Percentiles rank a stretch among this genome's conserved stretches.
Conservation (phyloP, 2,888 invertebrate species). For the Tribolium freemani region DNA sequence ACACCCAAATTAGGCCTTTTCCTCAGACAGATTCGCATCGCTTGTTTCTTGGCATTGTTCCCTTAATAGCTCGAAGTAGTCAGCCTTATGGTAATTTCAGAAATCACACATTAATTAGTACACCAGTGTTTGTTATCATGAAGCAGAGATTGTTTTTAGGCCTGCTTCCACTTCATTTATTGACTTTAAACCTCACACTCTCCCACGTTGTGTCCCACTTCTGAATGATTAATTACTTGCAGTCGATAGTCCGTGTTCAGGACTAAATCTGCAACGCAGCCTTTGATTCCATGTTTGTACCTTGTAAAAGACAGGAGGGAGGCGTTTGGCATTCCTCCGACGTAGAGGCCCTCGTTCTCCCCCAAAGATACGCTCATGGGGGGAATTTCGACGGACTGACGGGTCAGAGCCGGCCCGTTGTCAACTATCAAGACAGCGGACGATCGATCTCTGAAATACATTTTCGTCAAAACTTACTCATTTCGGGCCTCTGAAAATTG, state of each 20-base stretch:
- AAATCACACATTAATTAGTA: slow-evolving; percentile 61
- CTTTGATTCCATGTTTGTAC: slow-evolving; percentile 72
- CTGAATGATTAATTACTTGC: slow-evolving; percentile 68
- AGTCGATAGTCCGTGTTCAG: slow-evolving; percentile 75
- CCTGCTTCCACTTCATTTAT: slow-evolving; percentile 45
- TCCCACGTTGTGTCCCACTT: slow-evolving; percentile 68
- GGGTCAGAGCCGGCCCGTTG: slow-evolving; percentile 84
- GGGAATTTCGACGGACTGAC: slow-evolving; percentile 87
- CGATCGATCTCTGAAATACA: slow-evolving; percentile 80
- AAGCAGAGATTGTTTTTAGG: slow-evolving; percentile 45
- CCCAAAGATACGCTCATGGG: slow-evolving; percentile 69
- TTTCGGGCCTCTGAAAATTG: no score
- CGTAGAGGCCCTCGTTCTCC: slow-evolving; percentile 84
- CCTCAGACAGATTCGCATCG: slow-evolving; percentile 41
- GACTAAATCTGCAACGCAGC: slow-evolving; percentile 76
- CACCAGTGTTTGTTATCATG: slow-evolving; percentile 43
- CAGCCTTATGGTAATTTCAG: slow-evolving; percentile 63
- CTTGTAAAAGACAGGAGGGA: slow-evolving; percentile 65
- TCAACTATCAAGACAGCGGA: slow-evolving; percentile 92
- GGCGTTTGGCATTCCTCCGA: slow-evolving; percentile 74
- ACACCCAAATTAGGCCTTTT: slow-evolving; percentile 43
- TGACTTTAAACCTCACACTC: slow-evolving; percentile 64
- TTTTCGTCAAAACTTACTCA: background rate
- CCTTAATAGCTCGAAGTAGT: slow-evolving; percentile 59
- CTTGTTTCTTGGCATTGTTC: slow-evolving; percentile 49